A percentile compares a stretch with the other conserved stretches of the same genome.
phyloP scores from a whole-genome alignment of 2,888 invertebrate genomes.

The Malthinus seriepunctatus region DNA sequence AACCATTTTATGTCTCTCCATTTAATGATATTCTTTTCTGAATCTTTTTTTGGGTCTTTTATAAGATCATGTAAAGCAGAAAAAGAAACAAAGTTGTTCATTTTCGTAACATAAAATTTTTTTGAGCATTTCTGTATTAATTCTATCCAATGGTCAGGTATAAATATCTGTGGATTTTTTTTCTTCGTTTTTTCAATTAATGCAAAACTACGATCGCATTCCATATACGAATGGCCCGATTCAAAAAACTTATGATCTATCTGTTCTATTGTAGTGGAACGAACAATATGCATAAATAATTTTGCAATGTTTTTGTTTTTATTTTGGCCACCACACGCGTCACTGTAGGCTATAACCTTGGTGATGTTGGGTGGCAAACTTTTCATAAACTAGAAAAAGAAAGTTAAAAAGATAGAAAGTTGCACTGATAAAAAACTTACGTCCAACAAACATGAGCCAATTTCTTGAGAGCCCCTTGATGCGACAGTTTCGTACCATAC shows the following conservation, averaged over 20 bases:
- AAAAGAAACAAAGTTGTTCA: no score
- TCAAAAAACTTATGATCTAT: conserved; percentile 32
- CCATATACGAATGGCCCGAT: conserved; percentile 31
- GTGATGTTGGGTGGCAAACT: neutral
- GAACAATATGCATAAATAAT: conserved; percentile 29
- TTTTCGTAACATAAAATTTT: no score
- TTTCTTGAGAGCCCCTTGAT: conserved; percentile 15
- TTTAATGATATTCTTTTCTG: no score
- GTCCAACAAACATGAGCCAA: neutral
- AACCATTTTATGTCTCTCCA: conserved; percentile 40
- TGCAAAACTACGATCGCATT: conserved; percentile 23
- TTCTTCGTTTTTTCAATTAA: conserved; percentile 15
- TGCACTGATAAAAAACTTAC: no score
- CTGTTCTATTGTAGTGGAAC: conserved; percentile 23
- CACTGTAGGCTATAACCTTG: conserved; percentile 19
- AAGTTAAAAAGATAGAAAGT: neutral
- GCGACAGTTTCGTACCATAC: conserved; percentile 1
- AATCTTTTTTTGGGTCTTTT: neutral
- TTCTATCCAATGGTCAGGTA: conserved; percentile 9
- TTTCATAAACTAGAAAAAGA: neutral
- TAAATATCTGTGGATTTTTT: conserved; percentile 15
- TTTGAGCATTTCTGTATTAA: conserved; percentile 19
- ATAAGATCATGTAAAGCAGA: conserved; percentile 29
- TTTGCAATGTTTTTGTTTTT: conserved; percentile 34
- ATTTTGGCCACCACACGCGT: conserved; percentile 33